Base-by-base conservation (phyloP, 2,113 vertebrate genomes). In the Gallinago media region DNA sequence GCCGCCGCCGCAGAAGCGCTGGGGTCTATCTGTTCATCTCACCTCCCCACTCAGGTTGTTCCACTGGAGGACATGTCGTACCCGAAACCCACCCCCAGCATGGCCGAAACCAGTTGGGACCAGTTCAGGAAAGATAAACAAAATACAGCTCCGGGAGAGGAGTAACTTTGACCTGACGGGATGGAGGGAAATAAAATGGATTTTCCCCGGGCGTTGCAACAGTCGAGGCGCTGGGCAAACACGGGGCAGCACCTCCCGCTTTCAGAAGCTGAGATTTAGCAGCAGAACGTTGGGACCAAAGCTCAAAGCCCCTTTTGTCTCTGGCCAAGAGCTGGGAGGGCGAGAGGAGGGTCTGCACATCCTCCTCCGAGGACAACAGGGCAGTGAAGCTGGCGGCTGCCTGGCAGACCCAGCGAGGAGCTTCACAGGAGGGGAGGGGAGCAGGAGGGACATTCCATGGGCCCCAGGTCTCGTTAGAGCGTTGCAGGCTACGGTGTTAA, bases 1-100 rank as follows among this genome's bases (percentile, higher is more conserved):
- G 5, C 3, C 2, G 5, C 3, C 5, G 26, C 83, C 2, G n/a
- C 82, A 59, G 76, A 15, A 72, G 66, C 18, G 3, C 62, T 5
- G 31, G 63, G 74, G 54, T 91, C 81, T 94, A 93, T 96, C 96
- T 42, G 25, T 50, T 88, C 93, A 96, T 94, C 91, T 92, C 2
- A 3, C 46, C 88, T 61, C 85, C 5, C 50, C 3, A 47, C 61
- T 72, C 70, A 31, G 52, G 22, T 16, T 81, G 81, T 42, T 82
- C 78, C 89, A 29, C 0, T 3, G 46, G 11, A 95, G 96, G 90
- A 96, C 96, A 80, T 1, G 55, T 1, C 79, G 96, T 88, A 65
- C 93, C 79, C 23, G 34, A 62, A 91, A 80, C 34, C 56, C 2
- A 9, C 18, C 11, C 5, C 42, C 68, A 8, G 8, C 40, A 21